These are phyloP conservation scores for Drosophila macrospina DNA, from an alignment of 2,888 invertebrate species.

Conservation along the genomic window DNA sequence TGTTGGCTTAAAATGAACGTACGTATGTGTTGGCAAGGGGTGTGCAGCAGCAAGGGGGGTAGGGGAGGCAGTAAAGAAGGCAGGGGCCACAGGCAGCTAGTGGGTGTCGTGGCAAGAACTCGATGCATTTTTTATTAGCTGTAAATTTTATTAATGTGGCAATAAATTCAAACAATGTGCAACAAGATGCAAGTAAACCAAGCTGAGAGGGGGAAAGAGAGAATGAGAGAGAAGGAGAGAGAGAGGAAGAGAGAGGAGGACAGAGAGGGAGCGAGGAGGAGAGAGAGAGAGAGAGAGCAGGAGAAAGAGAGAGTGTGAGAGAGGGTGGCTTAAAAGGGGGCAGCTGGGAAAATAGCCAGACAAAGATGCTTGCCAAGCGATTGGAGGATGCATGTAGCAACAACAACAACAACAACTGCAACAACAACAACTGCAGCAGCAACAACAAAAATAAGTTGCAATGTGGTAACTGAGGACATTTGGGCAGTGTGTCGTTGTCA, in stretches of 20 bases:
- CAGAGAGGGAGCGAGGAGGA: not conserved
- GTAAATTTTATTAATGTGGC: slow-evolving; percentile 81
- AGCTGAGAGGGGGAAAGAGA: slow-evolving; percentile 27
- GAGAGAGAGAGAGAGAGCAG: not conserved
- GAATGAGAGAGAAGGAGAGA: not conserved
- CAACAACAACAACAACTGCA: slow-evolving; percentile 29
- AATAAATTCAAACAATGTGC: slow-evolving; percentile 75
- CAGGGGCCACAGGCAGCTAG: slow-evolving; percentile 29
- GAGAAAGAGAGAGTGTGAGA: not conserved
- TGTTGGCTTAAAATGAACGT: not conserved
- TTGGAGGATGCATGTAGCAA: slow-evolving; percentile 51
- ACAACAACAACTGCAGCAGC: slow-evolving; percentile 25
- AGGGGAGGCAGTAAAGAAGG: not conserved
- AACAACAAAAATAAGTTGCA: slow-evolving; percentile 42
- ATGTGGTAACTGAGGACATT: slow-evolving; percentile 74
- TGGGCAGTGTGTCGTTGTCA: slow-evolving; percentile 73
- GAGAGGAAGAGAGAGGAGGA: not conserved
- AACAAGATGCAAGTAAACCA: slow-evolving; percentile 63
- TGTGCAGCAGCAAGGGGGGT: not conserved
- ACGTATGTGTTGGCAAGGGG: not conserved
- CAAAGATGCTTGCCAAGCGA: slow-evolving; percentile 59
- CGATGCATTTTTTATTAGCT: slow-evolving; percentile 81
- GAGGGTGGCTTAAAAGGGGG: not conserved
- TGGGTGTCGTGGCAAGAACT: slow-evolving; percentile 66
- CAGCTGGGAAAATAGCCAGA: slow-evolving; percentile 40